A percentile compares a stretch with the other conserved stretches of the same genome.
phyloP scores from a whole-genome alignment of 2,113 vertebrate species.

The Saguinus midas region DNA sequence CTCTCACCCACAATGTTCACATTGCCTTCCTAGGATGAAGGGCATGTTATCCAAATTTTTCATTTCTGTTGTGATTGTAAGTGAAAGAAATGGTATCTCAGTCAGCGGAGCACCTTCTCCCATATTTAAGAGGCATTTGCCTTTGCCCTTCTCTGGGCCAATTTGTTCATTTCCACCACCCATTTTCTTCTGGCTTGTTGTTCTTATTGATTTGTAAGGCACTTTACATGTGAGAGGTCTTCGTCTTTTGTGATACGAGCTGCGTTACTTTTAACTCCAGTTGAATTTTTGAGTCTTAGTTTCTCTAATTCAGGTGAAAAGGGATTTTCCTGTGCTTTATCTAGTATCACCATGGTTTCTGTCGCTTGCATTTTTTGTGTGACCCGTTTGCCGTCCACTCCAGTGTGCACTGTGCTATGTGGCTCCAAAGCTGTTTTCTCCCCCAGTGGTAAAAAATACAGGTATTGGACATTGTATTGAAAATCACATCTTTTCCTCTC shows the following conservation, averaged over 20 bases:
- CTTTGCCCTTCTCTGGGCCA: neutral
- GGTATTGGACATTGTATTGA: too few species aligned
- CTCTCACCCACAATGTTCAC: neutral
- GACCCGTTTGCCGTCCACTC: neutral
- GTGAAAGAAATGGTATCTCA: neutral
- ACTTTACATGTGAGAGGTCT: neutral
- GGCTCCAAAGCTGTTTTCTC: neutral
- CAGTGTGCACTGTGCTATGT: too few species aligned
- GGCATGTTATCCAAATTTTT: neutral
- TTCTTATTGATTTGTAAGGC: neutral
- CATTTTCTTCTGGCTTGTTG: too few species aligned
- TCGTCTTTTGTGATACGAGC: neutral
- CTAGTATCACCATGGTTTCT: neutral
- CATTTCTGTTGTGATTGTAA: rapidly evolving
- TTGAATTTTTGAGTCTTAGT: neutral
- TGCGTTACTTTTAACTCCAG: neutral
- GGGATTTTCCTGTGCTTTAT: neutral
- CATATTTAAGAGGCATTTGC: too few species aligned
- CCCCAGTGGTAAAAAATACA: too few species aligned
- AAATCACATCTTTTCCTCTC: neutral
- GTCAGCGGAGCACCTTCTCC: neutral
- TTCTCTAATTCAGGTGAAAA: neutral
- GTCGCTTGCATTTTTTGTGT: neutral
- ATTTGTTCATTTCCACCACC: neutral
- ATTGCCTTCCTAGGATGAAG: neutral